phyloP scores from a whole-genome alignment of 2,888 invertebrate species.

The Plagodis dolabraria region DNA sequence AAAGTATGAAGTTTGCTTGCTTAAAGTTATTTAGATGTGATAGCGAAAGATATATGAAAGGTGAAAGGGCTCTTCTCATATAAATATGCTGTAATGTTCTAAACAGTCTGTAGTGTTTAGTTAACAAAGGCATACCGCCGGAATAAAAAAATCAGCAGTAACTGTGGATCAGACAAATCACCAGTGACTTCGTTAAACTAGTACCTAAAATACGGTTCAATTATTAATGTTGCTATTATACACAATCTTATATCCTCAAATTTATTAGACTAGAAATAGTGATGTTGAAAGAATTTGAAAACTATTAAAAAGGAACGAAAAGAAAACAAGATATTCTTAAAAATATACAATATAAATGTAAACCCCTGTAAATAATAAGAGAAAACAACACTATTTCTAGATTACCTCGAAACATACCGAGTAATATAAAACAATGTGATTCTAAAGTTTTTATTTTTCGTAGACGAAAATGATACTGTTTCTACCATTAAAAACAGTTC shows the following conservation, averaged over 20 bases:
- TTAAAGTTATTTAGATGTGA: no score
- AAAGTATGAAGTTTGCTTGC: no score
- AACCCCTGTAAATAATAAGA: neutral
- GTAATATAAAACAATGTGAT: neutral
- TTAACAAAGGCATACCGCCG: no score
- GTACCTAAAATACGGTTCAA: neutral
- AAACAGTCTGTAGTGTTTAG: no score
- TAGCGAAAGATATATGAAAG: no score
- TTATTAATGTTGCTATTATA: slow-evolving; percentile 1
- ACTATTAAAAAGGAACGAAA: neutral
- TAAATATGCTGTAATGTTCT: no score
- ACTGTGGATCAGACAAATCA: no score
- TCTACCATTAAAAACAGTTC: no score
- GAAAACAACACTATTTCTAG: slow-evolving; percentile 33
- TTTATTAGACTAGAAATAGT: slow-evolving; percentile 33
- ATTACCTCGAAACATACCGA: slow-evolving; percentile 28
- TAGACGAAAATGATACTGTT: no score
- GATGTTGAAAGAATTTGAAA: slow-evolving; percentile 21
- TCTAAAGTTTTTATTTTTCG: no score
- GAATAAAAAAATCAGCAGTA: no score
- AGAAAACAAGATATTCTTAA: neutral
- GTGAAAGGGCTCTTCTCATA: no score
- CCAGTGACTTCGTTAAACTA: neutral
- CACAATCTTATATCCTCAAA: neutral
- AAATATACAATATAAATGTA: neutral